Evolutionary conservation across 2,797 vertebrate genomes (phyloP), one percentile per base, ranked within the genome.

Genomic region (Periparus ater): DNA sequence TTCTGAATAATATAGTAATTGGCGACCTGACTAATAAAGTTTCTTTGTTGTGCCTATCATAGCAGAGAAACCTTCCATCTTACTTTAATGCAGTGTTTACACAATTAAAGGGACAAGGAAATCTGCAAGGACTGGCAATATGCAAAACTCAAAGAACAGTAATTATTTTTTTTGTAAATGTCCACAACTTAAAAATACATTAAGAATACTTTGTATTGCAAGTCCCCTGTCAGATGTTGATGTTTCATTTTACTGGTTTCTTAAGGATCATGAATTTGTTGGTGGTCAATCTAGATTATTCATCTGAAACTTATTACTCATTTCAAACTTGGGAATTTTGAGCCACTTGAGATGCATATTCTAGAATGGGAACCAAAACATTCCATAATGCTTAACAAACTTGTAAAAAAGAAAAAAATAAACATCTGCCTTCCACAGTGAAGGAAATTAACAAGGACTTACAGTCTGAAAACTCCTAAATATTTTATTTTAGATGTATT

Each of bases 11-110:
- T 94, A 84, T 5, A 96, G 94, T 96, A 97, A 98, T 96, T 97
- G 96, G 97, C 72, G 93, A 97, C 94, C 92, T 96, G 94, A 96
- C 97, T 95, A 97, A 97, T 97, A 96, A 95, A 96, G 94, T 96
- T 97, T 94, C 96, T 96, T 96, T 95, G 92, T 96, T 96, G 80
- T 93, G 55, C 79, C 81, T 82, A 73, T 93, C 88, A 63, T 22
- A 74, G 83, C 7, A 3, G 57, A 96, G 94, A 78, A 95, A 73
- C 82, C 91, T 88, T 96, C 92, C 53, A 70, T 88, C 88, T 85
- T 72, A 66, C 89, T 93, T 93, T 92, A 84, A 85, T n/a, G 66
- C 47, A 85, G 83, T 55, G 40, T 88, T 94, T 65, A 95, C 77
- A 88, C 94, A 94, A 95, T 95, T 94, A 88, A 91, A 88, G 63